A percentile compares a stretch with the other conserved stretches of the same genome.
phyloP scores from a whole-genome alignment of 2,113 vertebrate genomes.

The Mobula birostris region DNA sequence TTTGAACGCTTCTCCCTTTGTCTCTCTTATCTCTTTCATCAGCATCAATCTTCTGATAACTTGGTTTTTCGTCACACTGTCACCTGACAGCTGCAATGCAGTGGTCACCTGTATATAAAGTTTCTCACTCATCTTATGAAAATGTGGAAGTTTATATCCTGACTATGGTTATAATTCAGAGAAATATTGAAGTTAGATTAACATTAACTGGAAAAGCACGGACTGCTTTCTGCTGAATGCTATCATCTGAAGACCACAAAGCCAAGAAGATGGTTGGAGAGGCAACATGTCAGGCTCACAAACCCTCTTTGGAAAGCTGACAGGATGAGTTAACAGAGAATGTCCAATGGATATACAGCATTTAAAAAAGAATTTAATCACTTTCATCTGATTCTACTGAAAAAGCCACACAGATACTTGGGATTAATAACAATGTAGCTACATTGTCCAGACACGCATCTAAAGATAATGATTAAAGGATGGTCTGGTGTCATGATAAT shows the following conservation, averaged over 20 bases:
- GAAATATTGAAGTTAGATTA: background rate
- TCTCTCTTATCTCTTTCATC: too few species aligned
- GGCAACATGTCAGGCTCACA: background rate
- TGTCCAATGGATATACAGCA: background rate
- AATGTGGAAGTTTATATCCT: background rate
- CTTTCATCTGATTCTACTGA: background rate
- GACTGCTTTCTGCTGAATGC: background rate
- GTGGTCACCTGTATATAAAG: too few species aligned
- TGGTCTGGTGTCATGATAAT: background rate
- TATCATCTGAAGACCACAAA: background rate
- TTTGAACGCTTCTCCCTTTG: too few species aligned
- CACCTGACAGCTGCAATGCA: too few species aligned
- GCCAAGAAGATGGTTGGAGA: background rate
- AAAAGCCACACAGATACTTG: background rate
- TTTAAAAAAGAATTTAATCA: background rate
- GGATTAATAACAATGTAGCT: background rate
- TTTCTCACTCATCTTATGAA: too few species aligned
- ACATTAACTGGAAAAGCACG: background rate
- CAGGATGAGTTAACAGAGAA: background rate
- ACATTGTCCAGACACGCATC: background rate
- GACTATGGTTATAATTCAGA: background rate
- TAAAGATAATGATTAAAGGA: background rate
- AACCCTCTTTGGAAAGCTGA: background rate
- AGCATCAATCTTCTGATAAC: too few species aligned
- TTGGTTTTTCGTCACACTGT: too few species aligned